Conservation (phyloP, 2,888 invertebrate species). For the Bombylius discolor region DNA sequence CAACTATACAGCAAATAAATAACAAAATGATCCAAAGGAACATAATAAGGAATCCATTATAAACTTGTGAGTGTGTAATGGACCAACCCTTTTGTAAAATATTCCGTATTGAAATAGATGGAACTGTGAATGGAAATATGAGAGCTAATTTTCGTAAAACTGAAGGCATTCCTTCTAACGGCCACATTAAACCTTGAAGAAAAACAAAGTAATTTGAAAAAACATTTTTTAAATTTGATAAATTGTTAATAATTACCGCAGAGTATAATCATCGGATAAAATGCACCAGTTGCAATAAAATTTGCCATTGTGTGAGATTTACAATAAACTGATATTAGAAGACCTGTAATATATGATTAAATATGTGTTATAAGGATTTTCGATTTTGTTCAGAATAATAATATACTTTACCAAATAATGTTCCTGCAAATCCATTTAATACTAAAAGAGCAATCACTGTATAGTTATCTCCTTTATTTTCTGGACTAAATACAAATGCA, state of each 20-base stretch:
- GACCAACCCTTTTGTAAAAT: slow-evolving; percentile 64
- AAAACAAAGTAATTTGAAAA: background rate
- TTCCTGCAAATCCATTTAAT: slow-evolving; percentile 66
- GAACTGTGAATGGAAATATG: slow-evolving; percentile 64
- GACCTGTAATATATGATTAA: slow-evolving; percentile 39
- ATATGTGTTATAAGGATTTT: background rate
- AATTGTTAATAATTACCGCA: slow-evolving; percentile 47
- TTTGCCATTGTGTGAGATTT: slow-evolving; percentile 68
- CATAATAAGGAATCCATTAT: slow-evolving; percentile 57
- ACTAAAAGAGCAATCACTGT: slow-evolving; percentile 51
- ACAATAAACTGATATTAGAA: slow-evolving; percentile 69
- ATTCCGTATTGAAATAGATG: slow-evolving; percentile 61
- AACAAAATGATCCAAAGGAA: slow-evolving; percentile 51
- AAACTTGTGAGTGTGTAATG: slow-evolving; percentile 53
- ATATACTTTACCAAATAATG: slow-evolving; percentile 51
- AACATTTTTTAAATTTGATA: background rate
- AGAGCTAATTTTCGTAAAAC: slow-evolving; percentile 48
- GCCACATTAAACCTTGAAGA: slow-evolving; percentile 50
- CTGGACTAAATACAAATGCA: slow-evolving; percentile 33
- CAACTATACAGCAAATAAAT: slow-evolving; percentile 43
- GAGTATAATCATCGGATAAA: slow-evolving; percentile 77
- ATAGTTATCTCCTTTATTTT: slow-evolving; percentile 33
- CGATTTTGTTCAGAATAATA: background rate
- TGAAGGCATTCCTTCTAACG: slow-evolving; percentile 53
- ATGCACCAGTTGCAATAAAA: slow-evolving; percentile 74